phyloP scores from a whole-genome alignment of 1,140 invertebrate genomes.

The Pseudomyrmex sp. region DNA sequence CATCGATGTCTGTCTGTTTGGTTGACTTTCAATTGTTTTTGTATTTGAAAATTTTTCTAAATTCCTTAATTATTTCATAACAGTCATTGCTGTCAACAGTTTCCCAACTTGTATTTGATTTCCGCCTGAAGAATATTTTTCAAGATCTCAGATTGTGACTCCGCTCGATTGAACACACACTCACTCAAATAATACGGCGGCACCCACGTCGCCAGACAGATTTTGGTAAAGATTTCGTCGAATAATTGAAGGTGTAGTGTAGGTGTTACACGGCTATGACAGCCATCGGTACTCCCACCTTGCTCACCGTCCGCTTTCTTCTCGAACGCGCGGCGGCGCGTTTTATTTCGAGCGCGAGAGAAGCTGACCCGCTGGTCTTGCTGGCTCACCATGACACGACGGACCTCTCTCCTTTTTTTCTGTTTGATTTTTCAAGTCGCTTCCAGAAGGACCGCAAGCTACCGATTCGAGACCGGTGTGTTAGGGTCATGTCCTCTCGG shows the following conservation, averaged over 20 bases:
- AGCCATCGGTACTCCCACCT: slow-evolving; percentile 30
- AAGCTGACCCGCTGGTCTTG: slow-evolving; percentile 47
- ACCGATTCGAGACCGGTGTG: slow-evolving; percentile 45
- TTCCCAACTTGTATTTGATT: too few relatives aligned
- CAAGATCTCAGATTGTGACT: too few relatives aligned
- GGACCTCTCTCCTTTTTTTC: slow-evolving; percentile 10
- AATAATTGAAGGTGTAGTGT: slow-evolving; percentile 45
- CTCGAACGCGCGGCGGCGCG: slow-evolving; percentile 29
- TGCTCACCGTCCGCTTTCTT: slow-evolving; percentile 42
- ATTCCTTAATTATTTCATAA: slow-evolving; percentile 13
- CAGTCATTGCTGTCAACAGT: background rate
- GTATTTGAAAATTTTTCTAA: too few relatives aligned
- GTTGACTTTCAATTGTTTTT: too few relatives aligned
- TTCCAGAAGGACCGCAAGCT: background rate
- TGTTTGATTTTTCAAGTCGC: slow-evolving; percentile 53
- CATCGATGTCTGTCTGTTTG: too few relatives aligned
- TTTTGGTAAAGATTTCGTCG: slow-evolving; percentile 52
- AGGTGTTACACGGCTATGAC: slow-evolving; percentile 39
- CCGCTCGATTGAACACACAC: too few relatives aligned
- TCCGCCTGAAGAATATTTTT: too few relatives aligned
- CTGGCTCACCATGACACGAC: slow-evolving; percentile 57
- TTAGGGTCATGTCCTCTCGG: slow-evolving; percentile 12
- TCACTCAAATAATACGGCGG: background rate
- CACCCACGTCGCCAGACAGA: background rate
- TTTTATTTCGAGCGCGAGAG: slow-evolving; percentile 68